Conservation (phyloP, 1,140 invertebrate species). For the Lepidostoma basale region DNA sequence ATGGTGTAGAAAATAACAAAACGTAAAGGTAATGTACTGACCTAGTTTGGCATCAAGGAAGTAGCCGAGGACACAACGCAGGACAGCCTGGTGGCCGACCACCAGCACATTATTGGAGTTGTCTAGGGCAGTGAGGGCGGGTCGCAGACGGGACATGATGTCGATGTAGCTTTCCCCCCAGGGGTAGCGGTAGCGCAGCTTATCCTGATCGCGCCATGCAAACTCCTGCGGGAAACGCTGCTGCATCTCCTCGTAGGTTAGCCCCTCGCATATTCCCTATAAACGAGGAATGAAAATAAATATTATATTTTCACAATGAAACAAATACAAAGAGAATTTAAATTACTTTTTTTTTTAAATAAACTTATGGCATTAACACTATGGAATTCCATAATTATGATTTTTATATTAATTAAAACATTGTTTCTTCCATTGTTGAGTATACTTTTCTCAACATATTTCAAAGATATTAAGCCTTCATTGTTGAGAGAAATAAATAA, state of each 20-base stretch:
- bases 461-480: too few species aligned
- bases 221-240: constrained; percentile 89
- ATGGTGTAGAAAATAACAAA: too few species aligned
- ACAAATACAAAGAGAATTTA: not conserved
- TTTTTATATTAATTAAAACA: too few species aligned
- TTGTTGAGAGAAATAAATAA: too few species aligned
- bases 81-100: constrained; percentile 88
- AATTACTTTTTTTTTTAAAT: too few species aligned
- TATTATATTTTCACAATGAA: constrained; percentile 19
- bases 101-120: constrained; percentile 85
- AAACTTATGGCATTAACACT: too few species aligned
- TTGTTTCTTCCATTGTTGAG: too few species aligned
- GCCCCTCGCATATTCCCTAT: constrained; percentile 89
- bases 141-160: constrained; percentile 82
- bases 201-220: constrained; percentile 88
- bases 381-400: too few species aligned
- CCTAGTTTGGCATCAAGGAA: constrained; percentile 83
- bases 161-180: constrained; percentile 91
- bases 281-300: constrained; percentile 45
- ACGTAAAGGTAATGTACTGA: too few species aligned
- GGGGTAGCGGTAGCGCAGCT: constrained; percentile 90
- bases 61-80: constrained; percentile 90
- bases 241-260: constrained; percentile 94
- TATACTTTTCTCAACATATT: too few species aligned
- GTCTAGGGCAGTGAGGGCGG: constrained; percentile 81